Evolutionary conservation across 2,113 vertebrate species (phyloP), one percentile per base, ranked within the genome.

Genomic region (Rutilus rutilus): DNA sequence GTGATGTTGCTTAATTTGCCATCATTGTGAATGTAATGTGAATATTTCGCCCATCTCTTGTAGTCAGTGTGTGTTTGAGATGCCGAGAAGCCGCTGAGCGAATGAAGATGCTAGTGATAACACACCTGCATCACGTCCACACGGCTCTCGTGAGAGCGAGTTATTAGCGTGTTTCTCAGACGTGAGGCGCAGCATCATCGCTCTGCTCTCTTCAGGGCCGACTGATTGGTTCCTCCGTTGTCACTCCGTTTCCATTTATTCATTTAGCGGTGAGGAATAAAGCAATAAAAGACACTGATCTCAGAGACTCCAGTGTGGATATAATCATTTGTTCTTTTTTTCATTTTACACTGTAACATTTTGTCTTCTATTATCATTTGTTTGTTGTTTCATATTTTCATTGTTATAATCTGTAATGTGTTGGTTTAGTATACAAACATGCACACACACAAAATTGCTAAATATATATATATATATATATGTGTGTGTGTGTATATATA

Each of bases 341-440:
- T 6, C 23, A 12, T 45, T 74, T 45, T 45, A 19, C 0, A 17
- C 14, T 23, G 9, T 73, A 23, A 14, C n/a, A 39, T 75, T 45
- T 45, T n/a, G 1, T 42, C 21, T 69, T 69, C 3, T 64, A 42
- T 30, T 73, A 65, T 87, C 74, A 57, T 88, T 69, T 71, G 3
- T 8, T 30, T 0, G 52, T 86, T 36, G 74, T 87, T 54, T 86
- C 62, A 21, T 57, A 21, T 57, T 57, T 21, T 57, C 2, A 21
- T 21, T 54, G 52, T 21, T 57, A 21, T 21, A 57, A 57, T 57
- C 6, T 57, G 54, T 17, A 57, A 57, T 57, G 6, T 42, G 39
- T 42, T 42, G 39, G 1, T 42, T 42, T 8, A 8, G 39, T 42
- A 42, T 42, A 42, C 39, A 42, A 7, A 42, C 39, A 39, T 1